A percentile compares a stretch with the other conserved stretches of the same genome.
Conservation (phyloP, 2,797 vertebrate species). For the Sebastes hubbsi region DNA sequence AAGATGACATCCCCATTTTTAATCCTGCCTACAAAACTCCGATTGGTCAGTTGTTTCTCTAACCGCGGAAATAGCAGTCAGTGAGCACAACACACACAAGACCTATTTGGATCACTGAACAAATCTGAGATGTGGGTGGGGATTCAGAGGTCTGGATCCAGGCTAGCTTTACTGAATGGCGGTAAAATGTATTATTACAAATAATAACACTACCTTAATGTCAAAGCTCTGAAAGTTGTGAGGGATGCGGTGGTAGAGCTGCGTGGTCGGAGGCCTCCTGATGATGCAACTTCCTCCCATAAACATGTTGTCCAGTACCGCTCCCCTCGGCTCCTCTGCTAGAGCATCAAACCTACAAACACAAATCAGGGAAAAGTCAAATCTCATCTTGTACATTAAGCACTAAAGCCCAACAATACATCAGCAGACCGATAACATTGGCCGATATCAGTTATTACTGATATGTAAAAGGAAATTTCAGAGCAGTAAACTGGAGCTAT, state of each 20-base stretch:
- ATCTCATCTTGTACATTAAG: not conserved
- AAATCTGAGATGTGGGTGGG: not conserved
- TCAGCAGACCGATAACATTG: not conserved
- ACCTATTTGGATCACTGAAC: not conserved
- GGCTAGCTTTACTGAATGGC: not conserved
- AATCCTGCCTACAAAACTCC: not conserved
- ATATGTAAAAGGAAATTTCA: not conserved
- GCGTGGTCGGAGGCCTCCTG: slow-evolving; percentile 66
- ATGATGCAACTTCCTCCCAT: slow-evolving; percentile 85
- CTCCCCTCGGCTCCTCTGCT: slow-evolving; percentile 83
- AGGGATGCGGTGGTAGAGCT: slow-evolving; percentile 85
- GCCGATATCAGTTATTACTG: not conserved
- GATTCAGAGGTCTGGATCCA: not conserved
- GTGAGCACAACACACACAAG: too few species aligned
- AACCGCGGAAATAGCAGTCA: not conserved
- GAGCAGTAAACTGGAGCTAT: not conserved
- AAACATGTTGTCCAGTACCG: slow-evolving; percentile 89
- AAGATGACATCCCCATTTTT: too few species aligned
- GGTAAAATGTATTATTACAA: not conserved
- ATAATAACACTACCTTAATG: slow-evolving; percentile 84
- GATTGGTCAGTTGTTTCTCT: not conserved
- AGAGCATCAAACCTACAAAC: slow-evolving; percentile 87
- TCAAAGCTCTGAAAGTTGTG: slow-evolving; percentile 86
- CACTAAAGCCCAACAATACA: not conserved
- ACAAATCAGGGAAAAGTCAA: not conserved